Base-by-base conservation (phyloP, 1,140 invertebrate species). In the Camponotus vicinus region DNA sequence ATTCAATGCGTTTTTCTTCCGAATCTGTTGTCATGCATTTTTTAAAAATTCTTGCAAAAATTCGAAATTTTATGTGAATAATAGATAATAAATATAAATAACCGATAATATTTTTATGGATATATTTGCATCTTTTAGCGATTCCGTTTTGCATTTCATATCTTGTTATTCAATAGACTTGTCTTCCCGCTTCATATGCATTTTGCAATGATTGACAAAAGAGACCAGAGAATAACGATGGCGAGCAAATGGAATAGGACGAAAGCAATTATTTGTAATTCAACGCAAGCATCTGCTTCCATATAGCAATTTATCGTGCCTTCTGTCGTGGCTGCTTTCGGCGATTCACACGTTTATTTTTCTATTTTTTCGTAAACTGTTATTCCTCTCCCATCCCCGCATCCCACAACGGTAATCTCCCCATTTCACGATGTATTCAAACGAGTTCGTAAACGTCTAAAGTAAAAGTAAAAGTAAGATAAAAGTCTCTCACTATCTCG, bases 291-390 rank as follows among this genome's bases (percentile, higher is more conserved):
- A 85, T 91, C 91, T 86, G 91, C 93, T 94, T 93, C 87, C 89
- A 89, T 90, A 87, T 92, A 94, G 92, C 93, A 94, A 93, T 94
- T 93, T 93, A 91, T 95, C 92, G 94, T 95, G 94, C 93, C 94
- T 94, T 95, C 91, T 94, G 86, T 93, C 92, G 90, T 94, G 92
- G 91, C 91, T 92, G 94, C 92, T 93, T 93, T 93, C 87, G 91
- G 84, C 92, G 90, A 94, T 93, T 93, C 91, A 91, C 90, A 91
- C 86, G 92, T 91, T 94, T 93, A 94, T 94, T 95, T 94, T 94
- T 94, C 70, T 93, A 94, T 94, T 69, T 92, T 52, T 91, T 79
- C 79, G 86, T 88, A 79, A 55, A 78, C 42, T 52, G n/a, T 57
- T 37, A 55, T 27, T 59, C 71, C 42, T 9, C 5, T 27, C 18